Percentiles rank a stretch among this genome's conserved stretches.
phyloP scores from a whole-genome alignment of 2,113 vertebrate genomes.

The Pachyramphus minor region DNA sequence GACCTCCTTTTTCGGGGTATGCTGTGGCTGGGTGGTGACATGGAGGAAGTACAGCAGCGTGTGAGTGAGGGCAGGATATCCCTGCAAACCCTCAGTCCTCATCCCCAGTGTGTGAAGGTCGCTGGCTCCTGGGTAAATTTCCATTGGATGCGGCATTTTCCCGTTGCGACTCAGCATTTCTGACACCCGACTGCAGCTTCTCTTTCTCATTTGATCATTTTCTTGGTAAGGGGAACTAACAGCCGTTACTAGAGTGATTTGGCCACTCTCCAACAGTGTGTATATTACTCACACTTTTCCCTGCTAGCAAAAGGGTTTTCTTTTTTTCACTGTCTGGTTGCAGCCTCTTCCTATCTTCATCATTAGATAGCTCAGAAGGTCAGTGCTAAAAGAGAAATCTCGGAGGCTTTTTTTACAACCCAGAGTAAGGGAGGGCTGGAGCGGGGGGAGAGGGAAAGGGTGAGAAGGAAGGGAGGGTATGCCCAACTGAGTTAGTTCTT shows the following conservation, averaged over 20 bases:
- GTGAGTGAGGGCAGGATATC: not conserved
- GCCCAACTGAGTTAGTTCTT: not conserved
- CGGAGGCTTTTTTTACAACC: not conserved
- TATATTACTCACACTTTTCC: constrained; percentile 45
- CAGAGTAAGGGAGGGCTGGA: not conserved
- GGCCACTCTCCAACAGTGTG: constrained; percentile 39
- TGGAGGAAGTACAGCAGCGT: not conserved
- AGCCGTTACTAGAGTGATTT: constrained; percentile 60
- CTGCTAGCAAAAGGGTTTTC: constrained; percentile 29
- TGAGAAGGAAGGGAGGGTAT: not conserved
- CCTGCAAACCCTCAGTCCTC: not conserved
- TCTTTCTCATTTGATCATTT: constrained; percentile 26
- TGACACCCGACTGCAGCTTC: constrained; percentile 34
- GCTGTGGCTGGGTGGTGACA: not conserved
- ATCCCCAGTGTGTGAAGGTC: not conserved
- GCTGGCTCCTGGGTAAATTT: constrained; percentile 53
- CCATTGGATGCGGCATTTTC: constrained; percentile 47
- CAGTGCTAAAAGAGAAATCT: constrained; percentile 40
- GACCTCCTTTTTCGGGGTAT: not conserved
- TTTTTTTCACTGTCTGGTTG: constrained; percentile 25
- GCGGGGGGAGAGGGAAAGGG: not conserved
- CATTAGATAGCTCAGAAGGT: constrained; percentile 36
- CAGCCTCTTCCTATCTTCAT: constrained; percentile 48
- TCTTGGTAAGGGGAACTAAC: constrained; percentile 17
- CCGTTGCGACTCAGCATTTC: constrained; percentile 34